Evolutionary conservation across 2,797 vertebrate species (phyloP).

Genomic region (Setipinna tenuifilis): DNA sequence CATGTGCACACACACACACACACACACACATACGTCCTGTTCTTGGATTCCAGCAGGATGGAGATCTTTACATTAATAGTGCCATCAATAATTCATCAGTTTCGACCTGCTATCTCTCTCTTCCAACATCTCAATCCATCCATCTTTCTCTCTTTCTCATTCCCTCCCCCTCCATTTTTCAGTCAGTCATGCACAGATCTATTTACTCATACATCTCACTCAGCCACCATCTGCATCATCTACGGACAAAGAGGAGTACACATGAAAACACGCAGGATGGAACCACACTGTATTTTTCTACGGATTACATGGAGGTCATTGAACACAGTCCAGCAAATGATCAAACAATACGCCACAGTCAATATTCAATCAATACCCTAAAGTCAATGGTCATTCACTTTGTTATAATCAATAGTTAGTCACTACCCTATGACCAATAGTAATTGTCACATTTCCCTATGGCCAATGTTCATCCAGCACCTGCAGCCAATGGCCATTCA

Average conservation of each 20-base stretch:
- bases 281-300: neutral
- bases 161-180: neutral
- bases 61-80: constrained; percentile 67
- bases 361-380: neutral
- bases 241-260: neutral
- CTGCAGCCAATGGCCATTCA: neutral
- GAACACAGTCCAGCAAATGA: neutral
- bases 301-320: neutral
- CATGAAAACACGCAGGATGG: too few species aligned
- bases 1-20: neutral
- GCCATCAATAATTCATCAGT: constrained; percentile 69
- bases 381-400: neutral
- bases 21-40: constrained; percentile 31
- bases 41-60: constrained; percentile 67
- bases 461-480: too few species aligned
- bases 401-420: neutral
- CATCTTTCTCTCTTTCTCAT: neutral
- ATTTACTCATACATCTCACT: neutral
- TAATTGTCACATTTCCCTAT: neutral
- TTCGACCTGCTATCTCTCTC: neutral
- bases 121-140: neutral
- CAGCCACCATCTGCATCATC: neutral
- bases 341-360: neutral
- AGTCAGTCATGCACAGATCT: neutral
- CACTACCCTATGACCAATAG: neutral